Evolutionary conservation across 2,888 invertebrate species (phyloP).

Genomic region (Synergus gifuensis): DNA sequence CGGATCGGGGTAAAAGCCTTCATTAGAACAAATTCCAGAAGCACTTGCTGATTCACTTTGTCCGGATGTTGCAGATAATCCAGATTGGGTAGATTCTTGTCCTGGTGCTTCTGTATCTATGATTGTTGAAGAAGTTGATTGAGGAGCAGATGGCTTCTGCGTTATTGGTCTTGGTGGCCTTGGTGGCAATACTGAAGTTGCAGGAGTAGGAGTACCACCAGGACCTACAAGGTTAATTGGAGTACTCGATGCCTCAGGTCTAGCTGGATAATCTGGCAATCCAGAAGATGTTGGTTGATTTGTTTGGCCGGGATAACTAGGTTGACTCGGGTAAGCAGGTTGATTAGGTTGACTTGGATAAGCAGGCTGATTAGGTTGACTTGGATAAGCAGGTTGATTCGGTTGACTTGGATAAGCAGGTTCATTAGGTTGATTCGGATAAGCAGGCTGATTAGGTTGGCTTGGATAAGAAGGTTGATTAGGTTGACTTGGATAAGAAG

Average conservation of each 20-base stretch:
- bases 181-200: slow-evolving; percentile 42
- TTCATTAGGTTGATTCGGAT: slow-evolving; percentile 15
- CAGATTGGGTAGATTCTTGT: slow-evolving; percentile 3
- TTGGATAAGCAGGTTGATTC: slow-evolving; percentile 36
- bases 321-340: slow-evolving; percentile 37
- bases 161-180: slow-evolving; percentile 28
- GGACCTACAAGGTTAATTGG: slow-evolving; percentile 3
- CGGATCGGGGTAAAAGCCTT: slow-evolving; percentile 86
- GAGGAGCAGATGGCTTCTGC: neutral
- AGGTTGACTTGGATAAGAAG: neutral
- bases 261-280: slow-evolving; percentile 51
- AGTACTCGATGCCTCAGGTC: slow-evolving; percentile 44
- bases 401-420: neutral
- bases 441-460: neutral
- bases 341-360: slow-evolving; percentile 24
- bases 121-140: neutral
- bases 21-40: slow-evolving; percentile 79
- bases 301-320: slow-evolving; percentile 45
- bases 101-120: slow-evolving; percentile 32
- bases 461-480: slow-evolving; percentile 44
- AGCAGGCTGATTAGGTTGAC: slow-evolving; percentile 18
- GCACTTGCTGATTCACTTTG: neutral
- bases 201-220: slow-evolving; percentile 7
- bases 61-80: slow-evolving; percentile 8
- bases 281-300: slow-evolving; percentile 55